A percentile compares a stretch with the other conserved stretches of the same genome.
These are phyloP conservation scores for Clanis bilineata DNA, from an alignment of 2,888 invertebrate species.

Conservation along the genomic window DNA sequence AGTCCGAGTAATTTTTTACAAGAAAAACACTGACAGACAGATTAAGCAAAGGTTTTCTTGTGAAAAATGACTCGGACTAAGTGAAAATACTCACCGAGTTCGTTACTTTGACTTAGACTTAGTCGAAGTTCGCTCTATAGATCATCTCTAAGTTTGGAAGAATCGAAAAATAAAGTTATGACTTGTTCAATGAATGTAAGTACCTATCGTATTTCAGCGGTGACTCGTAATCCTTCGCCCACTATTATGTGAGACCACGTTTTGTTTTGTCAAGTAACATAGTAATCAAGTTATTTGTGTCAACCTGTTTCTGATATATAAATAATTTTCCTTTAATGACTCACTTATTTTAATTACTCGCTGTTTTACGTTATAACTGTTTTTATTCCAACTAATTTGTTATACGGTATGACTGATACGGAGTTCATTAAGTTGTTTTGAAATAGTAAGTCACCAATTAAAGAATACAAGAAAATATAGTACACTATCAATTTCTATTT, in stretches of 20 bases:
- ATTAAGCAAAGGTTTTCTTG: no score
- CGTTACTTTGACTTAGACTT: no score
- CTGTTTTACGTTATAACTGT: slow-evolving; percentile 19
- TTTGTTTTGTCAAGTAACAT: slow-evolving; percentile 13
- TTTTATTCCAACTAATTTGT: slow-evolving; percentile 14
- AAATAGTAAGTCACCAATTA: no score
- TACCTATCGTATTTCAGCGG: slow-evolving; percentile 11
- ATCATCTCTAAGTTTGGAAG: not conserved
- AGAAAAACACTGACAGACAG: no score
- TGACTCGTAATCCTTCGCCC: slow-evolving; percentile 3
- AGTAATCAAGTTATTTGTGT: slow-evolving; percentile 29
- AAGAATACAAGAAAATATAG: no score
- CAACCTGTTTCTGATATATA: slow-evolving; percentile 31
- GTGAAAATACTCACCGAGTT: no score
- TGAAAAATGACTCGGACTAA: no score
- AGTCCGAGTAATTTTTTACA: no score
- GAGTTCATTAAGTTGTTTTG: not conserved
- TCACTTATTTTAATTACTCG: slow-evolving; percentile 32
- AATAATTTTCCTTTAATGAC: slow-evolving; percentile 39
- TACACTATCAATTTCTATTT: no score
- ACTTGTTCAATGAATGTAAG: no score
- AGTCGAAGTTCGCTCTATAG: no score
- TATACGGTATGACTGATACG: not conserved
- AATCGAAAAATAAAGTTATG: not conserved
- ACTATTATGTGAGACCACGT: slow-evolving; percentile 9